Conservation (phyloP, 2,113 vertebrate species). For the Xiphophorus couchianus region DNA sequence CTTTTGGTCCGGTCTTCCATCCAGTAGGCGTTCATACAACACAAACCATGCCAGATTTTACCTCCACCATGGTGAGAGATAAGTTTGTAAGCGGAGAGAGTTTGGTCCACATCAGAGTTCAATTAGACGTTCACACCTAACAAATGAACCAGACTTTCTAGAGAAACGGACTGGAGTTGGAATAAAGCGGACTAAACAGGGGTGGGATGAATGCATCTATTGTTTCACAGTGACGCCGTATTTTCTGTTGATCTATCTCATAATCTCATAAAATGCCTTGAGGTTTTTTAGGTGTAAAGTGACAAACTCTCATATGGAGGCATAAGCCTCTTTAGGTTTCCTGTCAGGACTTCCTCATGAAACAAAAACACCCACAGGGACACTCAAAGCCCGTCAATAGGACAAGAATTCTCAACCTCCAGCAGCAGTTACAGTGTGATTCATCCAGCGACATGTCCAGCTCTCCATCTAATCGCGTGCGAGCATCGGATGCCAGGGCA, state of each 20-base stretch:
- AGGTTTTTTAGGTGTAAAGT: neutral
- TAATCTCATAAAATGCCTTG: neutral
- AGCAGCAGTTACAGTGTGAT: too few relatives aligned
- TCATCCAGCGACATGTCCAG: conserved; percentile 15
- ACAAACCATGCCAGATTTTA: too few relatives aligned
- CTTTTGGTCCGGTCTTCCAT: too few relatives aligned
- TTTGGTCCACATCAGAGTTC: too few relatives aligned
- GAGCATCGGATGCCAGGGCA: neutral
- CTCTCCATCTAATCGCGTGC: neutral
- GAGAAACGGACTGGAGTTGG: too few relatives aligned
- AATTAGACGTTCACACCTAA: too few relatives aligned
- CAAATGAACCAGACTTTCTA: too few relatives aligned
- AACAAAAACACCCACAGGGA: neutral
- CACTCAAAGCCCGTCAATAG: neutral
- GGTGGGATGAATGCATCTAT: neutral
- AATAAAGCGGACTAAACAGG: too few relatives aligned
- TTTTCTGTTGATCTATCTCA: neutral
- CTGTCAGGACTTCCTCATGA: neutral
- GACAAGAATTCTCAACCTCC: neutral
- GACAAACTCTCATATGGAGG: neutral
- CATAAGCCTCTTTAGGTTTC: neutral
- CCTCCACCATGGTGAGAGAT: too few relatives aligned
- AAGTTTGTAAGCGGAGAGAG: too few relatives aligned
- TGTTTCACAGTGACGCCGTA: neutral
- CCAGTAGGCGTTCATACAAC: too few relatives aligned